phyloP scores from a whole-genome alignment of 2,113 vertebrate species.

The Nibea albiflora region DNA sequence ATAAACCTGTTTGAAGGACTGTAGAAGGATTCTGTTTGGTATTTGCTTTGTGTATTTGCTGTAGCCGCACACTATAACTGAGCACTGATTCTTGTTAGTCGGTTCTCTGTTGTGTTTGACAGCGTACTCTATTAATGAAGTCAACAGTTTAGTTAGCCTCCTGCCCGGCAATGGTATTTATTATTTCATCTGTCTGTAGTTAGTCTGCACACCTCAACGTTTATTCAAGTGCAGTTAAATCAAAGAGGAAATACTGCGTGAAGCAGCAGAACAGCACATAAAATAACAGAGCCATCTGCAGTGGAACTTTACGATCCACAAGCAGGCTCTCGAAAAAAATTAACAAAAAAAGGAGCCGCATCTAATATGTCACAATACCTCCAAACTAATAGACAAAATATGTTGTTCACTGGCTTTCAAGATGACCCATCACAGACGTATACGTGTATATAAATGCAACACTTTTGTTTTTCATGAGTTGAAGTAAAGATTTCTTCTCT shows the following conservation, averaged over 20 bases:
- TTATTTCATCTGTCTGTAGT: constrained; percentile 10
- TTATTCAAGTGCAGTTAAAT: neutral
- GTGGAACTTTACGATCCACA: neutral
- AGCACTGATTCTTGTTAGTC: neutral
- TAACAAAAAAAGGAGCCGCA: neutral
- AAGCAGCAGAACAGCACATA: neutral
- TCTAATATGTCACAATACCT: no score
- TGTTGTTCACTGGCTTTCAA: no score
- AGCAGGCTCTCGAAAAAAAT: neutral
- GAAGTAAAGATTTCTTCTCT: no score
- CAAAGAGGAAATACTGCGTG: neutral
- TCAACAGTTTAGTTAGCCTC: neutral
- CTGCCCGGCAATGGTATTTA: neutral
- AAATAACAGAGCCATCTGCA: neutral
- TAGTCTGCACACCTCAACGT: neutral
- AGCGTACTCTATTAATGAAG: neutral
- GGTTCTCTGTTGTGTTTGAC: neutral
- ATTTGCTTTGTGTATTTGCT: neutral
- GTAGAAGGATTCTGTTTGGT: neutral
- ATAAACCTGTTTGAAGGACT: neutral
- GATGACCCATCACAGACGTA: no score
- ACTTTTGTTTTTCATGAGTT: no score
- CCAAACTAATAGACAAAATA: no score
- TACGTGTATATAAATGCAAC: no score
- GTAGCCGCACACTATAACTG: neutral